Evolutionary conservation across 2,888 invertebrate genomes (phyloP), one percentile per base, ranked within the genome.

Genomic region (Xanthorhoe spadicearia): DNA sequence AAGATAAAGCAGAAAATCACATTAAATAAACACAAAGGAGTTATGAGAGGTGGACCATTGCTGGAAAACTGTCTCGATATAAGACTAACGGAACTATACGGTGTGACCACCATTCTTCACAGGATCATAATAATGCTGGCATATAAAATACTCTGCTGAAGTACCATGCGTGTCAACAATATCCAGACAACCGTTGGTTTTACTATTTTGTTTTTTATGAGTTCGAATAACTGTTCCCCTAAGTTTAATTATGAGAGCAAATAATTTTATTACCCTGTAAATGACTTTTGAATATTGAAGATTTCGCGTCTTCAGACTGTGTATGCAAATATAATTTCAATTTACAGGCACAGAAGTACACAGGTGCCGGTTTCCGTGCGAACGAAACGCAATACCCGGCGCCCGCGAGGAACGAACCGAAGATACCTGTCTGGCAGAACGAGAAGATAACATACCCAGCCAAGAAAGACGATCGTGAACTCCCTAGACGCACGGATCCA

Each of bases 301-400:
- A 49, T 48, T 61, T 8, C 18, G 18, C n/a, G 52, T 63, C 56
- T 63, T 63, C 67, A 43, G 15, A 54, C 62, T 54, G 59, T 69
- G 57, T 70, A 70, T 87, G 85, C 89, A 88, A 87, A 83, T 79
- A 78, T 79, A 80, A 79, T 89, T 92, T 92, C 77, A 84, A 87
- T 90, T 92, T 92, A 76, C 92, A 92, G 92, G 90, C 87, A 75
- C 77, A 85, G 81, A 90, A 84, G 81, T 92, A 90, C 85, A 80
- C 90, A 83, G 87, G 86, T 85, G 48, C 51, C 23, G 90, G 86
- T 74, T 91, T 86, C 71, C 87, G 87, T 50, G 81, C 83, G 52
- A 84, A 76, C 68, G 87, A 87, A 71, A 78, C 70, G 19, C 83
- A 81, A 67, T 89, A 86, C 55, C 69, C 83, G 43, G 63, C 79